phyloP scores from a whole-genome alignment of 2,888 invertebrate genomes.

The Drosophila mimica region DNA sequence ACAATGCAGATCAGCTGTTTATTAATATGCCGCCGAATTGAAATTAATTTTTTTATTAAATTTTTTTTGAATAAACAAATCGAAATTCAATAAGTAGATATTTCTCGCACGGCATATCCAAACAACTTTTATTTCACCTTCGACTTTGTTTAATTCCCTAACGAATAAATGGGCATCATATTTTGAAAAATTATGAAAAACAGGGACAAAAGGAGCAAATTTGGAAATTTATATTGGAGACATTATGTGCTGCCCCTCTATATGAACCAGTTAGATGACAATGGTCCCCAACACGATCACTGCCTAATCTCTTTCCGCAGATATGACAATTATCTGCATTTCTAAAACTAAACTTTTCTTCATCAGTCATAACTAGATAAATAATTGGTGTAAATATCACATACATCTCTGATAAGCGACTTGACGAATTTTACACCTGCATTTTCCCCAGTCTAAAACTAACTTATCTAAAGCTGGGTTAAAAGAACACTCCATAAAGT shows the following conservation, averaged over 20 bases:
- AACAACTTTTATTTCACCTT: neutral
- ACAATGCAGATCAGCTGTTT: too few species aligned
- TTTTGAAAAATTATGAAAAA: constrained; percentile 17
- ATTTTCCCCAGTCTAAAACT: neutral
- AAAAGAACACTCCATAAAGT: constrained; percentile 28
- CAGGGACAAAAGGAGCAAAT: neutral
- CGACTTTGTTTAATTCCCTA: neutral
- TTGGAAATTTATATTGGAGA: constrained; percentile 6
- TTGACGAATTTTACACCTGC: neutral
- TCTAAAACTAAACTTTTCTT: too few species aligned
- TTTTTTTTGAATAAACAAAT: too few species aligned
- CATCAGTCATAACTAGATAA: too few species aligned
- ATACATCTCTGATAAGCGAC: neutral
- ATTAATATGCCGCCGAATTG: too few species aligned
- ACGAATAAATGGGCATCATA: neutral
- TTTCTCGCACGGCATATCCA: too few species aligned
- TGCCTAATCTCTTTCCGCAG: neutral
- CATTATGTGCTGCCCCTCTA: constrained; percentile 25
- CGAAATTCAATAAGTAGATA: too few species aligned
- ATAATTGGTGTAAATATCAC: neutral
- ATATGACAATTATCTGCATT: too few species aligned
- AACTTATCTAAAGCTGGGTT: neutral
- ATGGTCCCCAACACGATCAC: constrained; percentile 10
- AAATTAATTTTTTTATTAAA: too few species aligned
- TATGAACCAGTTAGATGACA: constrained; percentile 32